These are phyloP conservation scores for Stictocephala bisonia DNA, from an alignment of 2,888 invertebrate genomes.

Conservation along the genomic window DNA sequence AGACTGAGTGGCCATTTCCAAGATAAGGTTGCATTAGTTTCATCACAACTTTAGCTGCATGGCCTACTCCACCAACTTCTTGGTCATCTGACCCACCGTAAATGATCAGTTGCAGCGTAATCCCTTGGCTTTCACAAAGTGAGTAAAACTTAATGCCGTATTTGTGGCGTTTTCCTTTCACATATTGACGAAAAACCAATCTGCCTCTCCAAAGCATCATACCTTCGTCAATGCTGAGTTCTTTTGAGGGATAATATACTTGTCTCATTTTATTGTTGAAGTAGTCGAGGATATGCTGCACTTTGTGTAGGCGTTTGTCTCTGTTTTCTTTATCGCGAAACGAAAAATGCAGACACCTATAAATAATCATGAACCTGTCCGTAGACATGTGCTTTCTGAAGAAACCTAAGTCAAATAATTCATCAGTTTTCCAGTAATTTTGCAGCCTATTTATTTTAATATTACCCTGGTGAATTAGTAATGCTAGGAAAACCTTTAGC, in stretches of 20 bases:
- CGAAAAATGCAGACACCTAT: conserved; percentile 9
- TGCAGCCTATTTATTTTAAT: conserved; percentile 23
- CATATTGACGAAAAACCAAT: conserved; percentile 47
- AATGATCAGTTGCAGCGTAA: neutral
- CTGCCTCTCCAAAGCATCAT: conserved; percentile 56
- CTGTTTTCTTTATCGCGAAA: neutral
- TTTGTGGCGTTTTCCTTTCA: conserved; percentile 11
- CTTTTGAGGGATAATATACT: conserved; percentile 48
- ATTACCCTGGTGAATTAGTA: conserved; percentile 12
- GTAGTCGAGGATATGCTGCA: conserved; percentile 54
- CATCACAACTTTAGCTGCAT: conserved; percentile 21
- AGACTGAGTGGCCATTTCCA: conserved; percentile 2
- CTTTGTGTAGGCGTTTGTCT: conserved; percentile 25
- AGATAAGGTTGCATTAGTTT: conserved; percentile 18
- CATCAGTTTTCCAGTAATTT: conserved; percentile 18
- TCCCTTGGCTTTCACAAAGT: conserved; percentile 15
- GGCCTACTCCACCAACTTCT: conserved; percentile 1
- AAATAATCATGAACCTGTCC: conserved; percentile 16
- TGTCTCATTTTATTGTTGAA: conserved; percentile 50
- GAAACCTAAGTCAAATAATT: neutral
- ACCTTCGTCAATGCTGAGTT: conserved; percentile 49
- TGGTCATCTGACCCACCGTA: conserved; percentile 14
- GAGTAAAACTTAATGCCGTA: conserved; percentile 9
- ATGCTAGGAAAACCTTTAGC: neutral
- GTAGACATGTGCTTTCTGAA: conserved; percentile 15